Conservation (phyloP, 2,888 invertebrate species). For the Lampropteryx suffumata region DNA sequence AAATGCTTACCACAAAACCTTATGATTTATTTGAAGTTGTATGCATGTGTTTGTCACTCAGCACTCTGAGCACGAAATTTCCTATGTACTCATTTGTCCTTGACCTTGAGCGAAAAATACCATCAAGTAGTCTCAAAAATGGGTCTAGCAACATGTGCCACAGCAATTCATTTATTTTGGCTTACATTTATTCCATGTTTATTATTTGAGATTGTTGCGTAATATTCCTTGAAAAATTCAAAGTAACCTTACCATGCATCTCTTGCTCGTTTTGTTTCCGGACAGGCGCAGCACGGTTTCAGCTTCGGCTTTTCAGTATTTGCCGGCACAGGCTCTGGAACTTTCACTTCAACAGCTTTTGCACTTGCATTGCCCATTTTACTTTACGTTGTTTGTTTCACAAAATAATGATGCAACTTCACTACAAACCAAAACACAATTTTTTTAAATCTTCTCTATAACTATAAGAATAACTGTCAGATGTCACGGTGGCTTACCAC, state of each 20-base stretch:
- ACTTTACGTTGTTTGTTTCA: conserved; percentile 19
- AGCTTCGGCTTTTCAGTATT: conserved; percentile 87
- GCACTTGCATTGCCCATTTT: conserved; percentile 55
- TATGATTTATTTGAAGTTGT: too few species aligned
- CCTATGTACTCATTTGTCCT: too few species aligned
- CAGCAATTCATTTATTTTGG: background rate
- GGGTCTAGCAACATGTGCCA: too few species aligned
- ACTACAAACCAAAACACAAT: background rate
- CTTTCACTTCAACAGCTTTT: conserved; percentile 66
- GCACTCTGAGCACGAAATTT: too few species aligned
- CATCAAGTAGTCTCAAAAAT: too few species aligned
- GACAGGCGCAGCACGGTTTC: conserved; percentile 98
- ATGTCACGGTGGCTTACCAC: too few species aligned
- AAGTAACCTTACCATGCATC: conserved; percentile 92
- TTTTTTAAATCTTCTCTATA: too few species aligned
- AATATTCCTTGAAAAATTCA: conserved; percentile 30
- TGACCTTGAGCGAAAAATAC: too few species aligned
- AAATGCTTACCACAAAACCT: too few species aligned
- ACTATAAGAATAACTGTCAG: too few species aligned
- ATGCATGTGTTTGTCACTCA: too few species aligned
- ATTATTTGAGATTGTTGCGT: conserved; percentile 19
- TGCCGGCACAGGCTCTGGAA: conserved; percentile 54
- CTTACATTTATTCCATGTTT: background rate
- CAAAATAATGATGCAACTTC: conserved; percentile 3
- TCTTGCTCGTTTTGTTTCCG: conserved; percentile 94